These are phyloP conservation scores for Drosophila seclusa DNA, from an alignment of 2,888 invertebrate species.

Conservation along the genomic window DNA sequence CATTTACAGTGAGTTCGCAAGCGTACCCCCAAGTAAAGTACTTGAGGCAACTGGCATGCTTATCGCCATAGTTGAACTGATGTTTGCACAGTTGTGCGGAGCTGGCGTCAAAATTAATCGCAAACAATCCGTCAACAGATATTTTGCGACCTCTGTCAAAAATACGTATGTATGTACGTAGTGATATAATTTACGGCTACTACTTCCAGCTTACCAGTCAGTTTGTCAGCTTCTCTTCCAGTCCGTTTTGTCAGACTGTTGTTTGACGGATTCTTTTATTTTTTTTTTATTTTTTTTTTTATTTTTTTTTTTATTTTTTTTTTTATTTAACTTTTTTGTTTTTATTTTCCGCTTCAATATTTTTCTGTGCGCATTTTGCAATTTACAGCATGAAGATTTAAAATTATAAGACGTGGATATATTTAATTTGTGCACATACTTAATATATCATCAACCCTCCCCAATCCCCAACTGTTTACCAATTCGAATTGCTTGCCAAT, in stretches of 20 bases:
- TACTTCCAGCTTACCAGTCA: conserved; percentile 13
- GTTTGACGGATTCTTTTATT: conserved; percentile 17
- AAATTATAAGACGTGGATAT: conserved; percentile 66
- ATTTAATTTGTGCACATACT: conserved; percentile 61
- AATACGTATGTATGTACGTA: background rate
- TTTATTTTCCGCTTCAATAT: conserved; percentile 40
- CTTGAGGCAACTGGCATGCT: conserved; percentile 10
- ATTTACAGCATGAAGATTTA: conserved; percentile 58
- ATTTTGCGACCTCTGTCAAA: conserved; percentile 13
- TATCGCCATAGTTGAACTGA: conserved; percentile 21
- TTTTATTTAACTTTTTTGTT: too few relatives aligned
- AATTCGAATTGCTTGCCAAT: conserved; percentile 9
- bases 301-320: conserved; percentile 23
- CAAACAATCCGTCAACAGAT: conserved; percentile 43
- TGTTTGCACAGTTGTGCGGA: conserved; percentile 51
- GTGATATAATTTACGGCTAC: conserved; percentile 22
- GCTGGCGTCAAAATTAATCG: conserved; percentile 42
- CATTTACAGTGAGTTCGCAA: background rate
- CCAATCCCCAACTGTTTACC: conserved; percentile 3
- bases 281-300: background rate
- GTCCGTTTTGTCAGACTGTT: conserved; percentile 1
- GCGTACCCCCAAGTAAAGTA: background rate
- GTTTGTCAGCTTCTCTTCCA: conserved; percentile 10
- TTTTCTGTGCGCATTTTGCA: conserved; percentile 65
- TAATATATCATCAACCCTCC: conserved; percentile 15